Base-by-base conservation (phyloP, 2,113 vertebrate genomes). In the Boleophthalmus pectinirostris region DNA sequence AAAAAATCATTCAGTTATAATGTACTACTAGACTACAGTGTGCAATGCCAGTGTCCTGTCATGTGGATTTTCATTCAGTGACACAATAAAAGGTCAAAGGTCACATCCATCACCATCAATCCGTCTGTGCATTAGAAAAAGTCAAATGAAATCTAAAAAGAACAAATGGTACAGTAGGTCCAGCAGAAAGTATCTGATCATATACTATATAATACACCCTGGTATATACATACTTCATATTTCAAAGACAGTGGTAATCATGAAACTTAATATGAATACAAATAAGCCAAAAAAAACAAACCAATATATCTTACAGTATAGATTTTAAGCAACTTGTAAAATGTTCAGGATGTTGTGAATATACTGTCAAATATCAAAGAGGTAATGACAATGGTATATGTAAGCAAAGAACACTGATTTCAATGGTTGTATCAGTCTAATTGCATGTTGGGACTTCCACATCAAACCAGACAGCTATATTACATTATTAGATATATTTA, bases 171-270 rank as follows among this genome's bases (percentile, higher is more conserved):
- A 43, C 61, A 64, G 33, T 43, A 64, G 61, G 33, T 38, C 61
- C 61, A 64, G 61, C 61, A 64, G 60, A 63, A 63, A 63, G 10
- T 7, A 21, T 25, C 23, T 60, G 23, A 35, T 38, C 61, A 64
- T n/a, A 64, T 15, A 63, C 25, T 64, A 64, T 64, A 43, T 64
- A 64, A n/a, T 38, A 43, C 61, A 43, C 14, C 61, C 29, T 43
- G 56, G 13, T 61, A 61, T 61, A 18, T 43, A 18, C 33, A 64
- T n/a, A 12, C 18, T 64, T 64, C 20, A 38, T 35, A 38, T 64
- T 64, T 21, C 18, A 18, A 12, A 64, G 18, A 43, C 20, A 43
- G 16, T 35, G 18, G 16, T 35, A 29, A 29, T 63, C 15, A 38
- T n/a, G 8, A 1, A 16, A 63, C 14, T 14, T 18, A 16, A 63